Evolutionary conservation across 1,140 invertebrate species (phyloP), one percentile per base, ranked within the genome.

Genomic region (Trinorchestia longiramus): DNA sequence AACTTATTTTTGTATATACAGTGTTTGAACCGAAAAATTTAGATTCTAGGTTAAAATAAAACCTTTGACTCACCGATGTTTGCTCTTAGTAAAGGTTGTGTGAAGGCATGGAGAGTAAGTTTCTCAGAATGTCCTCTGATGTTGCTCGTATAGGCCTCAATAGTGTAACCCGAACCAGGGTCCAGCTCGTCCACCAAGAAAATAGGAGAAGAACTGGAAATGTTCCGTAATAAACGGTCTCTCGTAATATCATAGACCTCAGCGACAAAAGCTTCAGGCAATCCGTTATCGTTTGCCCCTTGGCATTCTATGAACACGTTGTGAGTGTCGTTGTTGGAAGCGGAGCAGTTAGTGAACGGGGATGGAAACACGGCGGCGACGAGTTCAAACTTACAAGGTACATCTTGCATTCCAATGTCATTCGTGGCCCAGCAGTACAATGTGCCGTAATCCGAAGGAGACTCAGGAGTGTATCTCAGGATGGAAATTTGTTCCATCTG

Each of bases 271-370:
- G 43, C n/a, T 45, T 94, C 92, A 11, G 92, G 92, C 43, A 94
- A 47, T 11, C 92, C 92, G 44, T 94, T 47, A 45, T 94, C 92
- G 92, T 44, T 94, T 42, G 43, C 92, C 45, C 92, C 92, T 11
- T 43, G 92, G 92, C 92, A 94, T 40, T 94, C 92, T n/a, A 94
- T 19, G 44, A 45, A 43, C 43, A 94, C 92, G 43, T 43, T 94
- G 43, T 94, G 92, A 40, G 92, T 94, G 44, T 94, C 92, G 92
- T 94, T 94, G 92, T 94, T 94, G 92, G 92, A 43, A 42, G 44
- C 43, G 8, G 92, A 94, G 44, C 92, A 94, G 92, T 94, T 94
- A 0, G 44, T 45, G 44, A 94, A 43, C 11, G 92, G 92, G 6
- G 92, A 44, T 23, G 92, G 92, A n/a, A 45, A 94, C 92, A 94